Evolutionary conservation across 2,888 invertebrate genomes (phyloP).

Genomic region (Eulithis testata): DNA sequence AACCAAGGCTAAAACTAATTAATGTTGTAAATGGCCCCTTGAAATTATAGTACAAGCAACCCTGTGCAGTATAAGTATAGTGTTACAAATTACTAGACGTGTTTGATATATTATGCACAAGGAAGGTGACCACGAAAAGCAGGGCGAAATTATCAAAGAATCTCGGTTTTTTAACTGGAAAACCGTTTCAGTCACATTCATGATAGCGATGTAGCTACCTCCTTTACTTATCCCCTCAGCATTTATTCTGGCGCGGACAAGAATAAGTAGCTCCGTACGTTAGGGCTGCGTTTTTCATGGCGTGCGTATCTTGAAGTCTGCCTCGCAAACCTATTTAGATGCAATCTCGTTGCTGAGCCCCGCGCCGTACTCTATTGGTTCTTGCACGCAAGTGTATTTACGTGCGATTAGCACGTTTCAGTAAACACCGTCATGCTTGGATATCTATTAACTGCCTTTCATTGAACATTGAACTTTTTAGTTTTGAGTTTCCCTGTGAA

Average conservation of each 20-base stretch:
- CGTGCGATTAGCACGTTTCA: conserved; percentile 44
- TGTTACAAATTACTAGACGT: neutral
- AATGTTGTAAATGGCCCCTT: conserved; percentile 33
- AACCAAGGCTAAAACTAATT: conserved; percentile 46
- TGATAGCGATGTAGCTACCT: too few species aligned
- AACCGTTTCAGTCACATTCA: too few species aligned
- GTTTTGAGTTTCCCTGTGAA: too few species aligned
- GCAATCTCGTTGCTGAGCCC: conserved; percentile 54
- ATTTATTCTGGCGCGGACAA: too few species aligned
- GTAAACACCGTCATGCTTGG: conserved; percentile 18
- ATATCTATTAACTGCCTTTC: neutral
- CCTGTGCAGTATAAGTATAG: conserved; percentile 38
- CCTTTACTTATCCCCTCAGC: too few species aligned
- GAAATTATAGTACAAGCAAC: conserved; percentile 49
- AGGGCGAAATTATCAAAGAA: too few species aligned
- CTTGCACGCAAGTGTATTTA: conserved; percentile 54
- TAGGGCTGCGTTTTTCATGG: conserved; percentile 38
- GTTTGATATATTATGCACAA: too few species aligned
- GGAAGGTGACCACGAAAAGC: too few species aligned
- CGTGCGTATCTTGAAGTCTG: conserved; percentile 56
- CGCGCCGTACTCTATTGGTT: conserved; percentile 53
- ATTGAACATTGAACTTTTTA: too few species aligned
- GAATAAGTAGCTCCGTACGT: neutral
- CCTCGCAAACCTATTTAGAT: conserved; percentile 67
- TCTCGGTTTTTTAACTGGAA: too few species aligned